phyloP scores from a whole-genome alignment of 2,888 invertebrate species.

The Archaeoteleia sp. region DNA sequence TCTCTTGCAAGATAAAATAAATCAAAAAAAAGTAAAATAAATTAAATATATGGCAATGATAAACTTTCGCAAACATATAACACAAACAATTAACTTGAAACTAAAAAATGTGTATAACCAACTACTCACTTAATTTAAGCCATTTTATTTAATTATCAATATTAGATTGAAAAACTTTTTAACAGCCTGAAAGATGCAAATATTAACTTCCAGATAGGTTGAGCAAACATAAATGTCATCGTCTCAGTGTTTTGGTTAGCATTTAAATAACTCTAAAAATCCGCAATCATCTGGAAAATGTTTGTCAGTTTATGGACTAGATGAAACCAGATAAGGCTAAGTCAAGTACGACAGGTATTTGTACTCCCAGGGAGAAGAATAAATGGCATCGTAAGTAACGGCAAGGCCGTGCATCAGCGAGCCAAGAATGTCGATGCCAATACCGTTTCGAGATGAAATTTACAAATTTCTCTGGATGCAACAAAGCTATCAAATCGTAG shows the following conservation, averaged over 20 bases:
- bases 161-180: no score
- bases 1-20: no score
- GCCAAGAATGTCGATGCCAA: conserved; percentile 25
- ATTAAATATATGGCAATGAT: no score
- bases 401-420: conserved; percentile 33
- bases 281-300: conserved; percentile 15
- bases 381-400: conserved; percentile 44
- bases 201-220: no score
- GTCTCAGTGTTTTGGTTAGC: conserved; percentile 22
- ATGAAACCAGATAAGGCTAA: conserved; percentile 42
- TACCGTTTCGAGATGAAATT: conserved; percentile 21
- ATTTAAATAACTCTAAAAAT: conserved; percentile 25
- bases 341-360: conserved; percentile 50
- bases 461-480: background rate
- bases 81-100: no score
- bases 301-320: conserved; percentile 33
- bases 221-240: no score
- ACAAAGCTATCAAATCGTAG: background rate
- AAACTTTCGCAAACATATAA: no score
- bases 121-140: no score
- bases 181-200: no score
- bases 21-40: no score
- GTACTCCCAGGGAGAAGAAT: conserved; percentile 26
- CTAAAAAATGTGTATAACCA: no score
- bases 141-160: no score